Evolutionary conservation across 2,888 invertebrate species (phyloP), one percentile per base, ranked within the genome.

Genomic region (Caenorhabditis sulstoni): DNA sequence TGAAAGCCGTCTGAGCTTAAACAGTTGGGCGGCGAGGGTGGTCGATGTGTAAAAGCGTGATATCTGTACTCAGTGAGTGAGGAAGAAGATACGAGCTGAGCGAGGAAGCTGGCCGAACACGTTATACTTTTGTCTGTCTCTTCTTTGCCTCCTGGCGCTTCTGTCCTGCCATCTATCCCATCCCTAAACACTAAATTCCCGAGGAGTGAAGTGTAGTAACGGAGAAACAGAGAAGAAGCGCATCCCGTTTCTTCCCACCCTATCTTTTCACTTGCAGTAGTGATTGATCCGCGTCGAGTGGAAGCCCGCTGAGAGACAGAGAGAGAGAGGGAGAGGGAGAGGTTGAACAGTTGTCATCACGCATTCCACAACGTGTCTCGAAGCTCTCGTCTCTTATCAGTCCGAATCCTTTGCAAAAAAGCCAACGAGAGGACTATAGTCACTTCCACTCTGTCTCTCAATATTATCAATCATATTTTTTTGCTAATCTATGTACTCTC

Each of bases 271-370:
- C 12, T 53, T 47, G 39, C 62, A 29, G 59, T 55, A 58, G 77
- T 77, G 77, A 77, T 77, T 77, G 77, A 77, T 77, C 77, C 70
- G 77, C 53, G 76, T 62, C 45, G 41, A 47, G 62, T 49, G 68
- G 47, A 18, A 3, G 1, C 35, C 4, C 16, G 9, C 3, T 12
- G 44, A 44, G 44, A 11, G n/a, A n/a, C 3, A 23, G 52, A 52
- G 29, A 29, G 14, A 23, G 11, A n/a, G 20, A 4, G 7, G 1
- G 14, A 4, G 35, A 16, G 29, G 5, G 23, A 23, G 7, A 29
- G 29, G 29, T 12, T 39, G 77, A 77, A 77, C 77, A 77, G 77
- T 77, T 77, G 77, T 77, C 65, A 77, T 77, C 77, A 77, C 70
- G 77, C 77, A 77, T 77, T 77, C 77, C 77, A 65, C 45, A 59